Base-by-base conservation (phyloP, 1,140 invertebrate species). In the Camponotus pennsylvanicus region DNA sequence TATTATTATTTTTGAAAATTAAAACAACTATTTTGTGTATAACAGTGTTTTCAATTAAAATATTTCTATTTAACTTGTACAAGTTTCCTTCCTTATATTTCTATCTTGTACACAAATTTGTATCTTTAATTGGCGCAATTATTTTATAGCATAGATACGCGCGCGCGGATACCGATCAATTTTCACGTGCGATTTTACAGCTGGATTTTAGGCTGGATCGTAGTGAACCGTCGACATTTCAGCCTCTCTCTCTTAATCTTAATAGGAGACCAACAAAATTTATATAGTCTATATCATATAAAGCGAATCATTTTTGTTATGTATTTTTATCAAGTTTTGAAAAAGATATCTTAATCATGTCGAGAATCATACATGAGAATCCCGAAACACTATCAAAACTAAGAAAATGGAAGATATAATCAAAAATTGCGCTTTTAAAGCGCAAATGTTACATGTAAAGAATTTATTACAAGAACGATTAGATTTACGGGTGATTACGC, bases 191-290 rank as follows among this genome's bases (percentile, higher is more conserved):
- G n/a, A 55, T 70, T 86, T 77, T 21, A 1, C 32, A 27, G 78
- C 86, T 70, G 27, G 27, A 27, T 27, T 27, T 27, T 45, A 49
- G 5, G 59, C 49, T 71, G 73, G 67, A 69, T 87, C 66, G 40
- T 49, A 73, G 75, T 32, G 76, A 89, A 86, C 87, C 88, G 84
- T 45, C 1, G 88, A 57, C 82, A 42, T 40, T 37, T 11, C 49
- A 49, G 13, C 52, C 15, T 27, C n/a, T 34, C n/a, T 34, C 40
- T 37, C 21, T 21, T 21, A 21, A 21, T 21, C 21, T 40, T 45
- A 40, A n/a, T 27, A 18, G 27, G 27, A 61, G 49, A 52, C 40
- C 70, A 27, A 67, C 15, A 27, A 57, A 32, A 4, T 18, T 8
- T 64, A 3, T 5, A 34, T 9, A 6, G 27, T 27, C 27, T 27